Evolutionary conservation across 1,140 invertebrate genomes (phyloP).

Genomic region (Yoshiicerus persimilis): DNA sequence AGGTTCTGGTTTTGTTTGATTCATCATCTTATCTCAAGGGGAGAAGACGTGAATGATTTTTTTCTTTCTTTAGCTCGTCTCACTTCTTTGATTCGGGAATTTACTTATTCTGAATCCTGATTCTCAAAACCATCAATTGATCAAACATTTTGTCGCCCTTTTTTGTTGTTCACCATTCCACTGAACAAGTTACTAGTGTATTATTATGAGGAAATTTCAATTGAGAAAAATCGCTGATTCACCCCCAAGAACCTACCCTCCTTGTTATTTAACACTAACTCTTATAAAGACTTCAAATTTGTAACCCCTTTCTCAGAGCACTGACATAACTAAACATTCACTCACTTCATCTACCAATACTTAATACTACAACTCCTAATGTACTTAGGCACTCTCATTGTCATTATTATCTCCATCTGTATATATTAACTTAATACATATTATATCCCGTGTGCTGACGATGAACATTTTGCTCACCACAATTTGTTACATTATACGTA

Average conservation of each 20-base stretch:
- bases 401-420: background rate
- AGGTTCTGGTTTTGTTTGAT: conserved; percentile 8
- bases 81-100: conserved; percentile 44
- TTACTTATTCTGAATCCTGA: conserved; percentile 40
- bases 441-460: background rate
- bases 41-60: conserved; percentile 42
- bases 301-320: conserved; percentile 36
- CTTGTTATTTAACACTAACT: conserved; percentile 41
- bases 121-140: conserved; percentile 48
- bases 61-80: conserved; percentile 31
- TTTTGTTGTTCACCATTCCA: conserved; percentile 43
- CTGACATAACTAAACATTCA: conserved; percentile 16
- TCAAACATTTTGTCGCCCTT: conserved; percentile 49
- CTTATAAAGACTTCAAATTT: conserved; percentile 45
- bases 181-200: conserved; percentile 35
- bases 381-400: background rate
- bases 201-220: conserved; percentile 47
- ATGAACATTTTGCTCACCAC: background rate
- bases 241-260: conserved; percentile 44
- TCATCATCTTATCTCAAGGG: conserved; percentile 32
- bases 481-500: background rate
- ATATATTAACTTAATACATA: background rate
- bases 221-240: conserved; percentile 46
- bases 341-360: conserved; percentile 14
- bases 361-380: background rate